These are phyloP conservation scores for Passerculus sandwichensis DNA, from an alignment of 2,797 vertebrate genomes.

Conservation along the genomic window DNA sequence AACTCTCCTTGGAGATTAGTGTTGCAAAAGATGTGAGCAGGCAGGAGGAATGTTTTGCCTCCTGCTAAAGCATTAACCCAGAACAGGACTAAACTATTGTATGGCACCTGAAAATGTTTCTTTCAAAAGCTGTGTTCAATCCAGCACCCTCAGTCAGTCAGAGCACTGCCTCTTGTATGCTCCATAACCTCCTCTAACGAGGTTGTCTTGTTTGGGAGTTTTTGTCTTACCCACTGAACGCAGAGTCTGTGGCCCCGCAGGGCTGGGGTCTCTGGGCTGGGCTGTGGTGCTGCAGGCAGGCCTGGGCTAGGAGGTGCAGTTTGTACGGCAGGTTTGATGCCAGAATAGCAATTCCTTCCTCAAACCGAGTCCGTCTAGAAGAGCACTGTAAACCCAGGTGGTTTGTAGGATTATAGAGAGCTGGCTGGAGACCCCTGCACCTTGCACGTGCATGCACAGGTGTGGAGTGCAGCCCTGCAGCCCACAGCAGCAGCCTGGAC, in stretches of 20 bases:
- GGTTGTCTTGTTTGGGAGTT: neutral
- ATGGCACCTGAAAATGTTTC: fast-evolving
- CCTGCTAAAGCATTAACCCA: neutral
- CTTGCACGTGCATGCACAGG: neutral
- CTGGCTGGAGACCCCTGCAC: neutral
- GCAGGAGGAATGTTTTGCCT: neutral
- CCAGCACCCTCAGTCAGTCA: neutral
- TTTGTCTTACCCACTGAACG: neutral
- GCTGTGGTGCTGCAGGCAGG: neutral
- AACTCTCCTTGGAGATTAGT: neutral
- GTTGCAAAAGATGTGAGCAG: conserved; percentile 4
- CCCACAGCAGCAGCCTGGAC: neutral
- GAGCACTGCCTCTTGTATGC: neutral
- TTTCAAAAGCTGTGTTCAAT: neutral
- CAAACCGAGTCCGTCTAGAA: neutral
- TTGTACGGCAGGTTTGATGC: neutral
- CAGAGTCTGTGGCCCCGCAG: fast-evolving
- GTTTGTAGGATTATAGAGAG: neutral
- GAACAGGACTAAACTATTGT: neutral
- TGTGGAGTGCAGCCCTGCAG: neutral
- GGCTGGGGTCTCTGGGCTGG: neutral
- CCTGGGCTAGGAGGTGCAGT: neutral
- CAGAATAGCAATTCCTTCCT: neutral
- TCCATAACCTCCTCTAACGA: neutral
- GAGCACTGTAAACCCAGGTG: neutral